Percentiles rank a stretch among this genome's conserved stretches.
These are phyloP conservation scores for Aurelia sp. DNA, from an alignment of 30 jellyfish, hydroid and myxozoan species.

Conservation along the genomic window DNA sequence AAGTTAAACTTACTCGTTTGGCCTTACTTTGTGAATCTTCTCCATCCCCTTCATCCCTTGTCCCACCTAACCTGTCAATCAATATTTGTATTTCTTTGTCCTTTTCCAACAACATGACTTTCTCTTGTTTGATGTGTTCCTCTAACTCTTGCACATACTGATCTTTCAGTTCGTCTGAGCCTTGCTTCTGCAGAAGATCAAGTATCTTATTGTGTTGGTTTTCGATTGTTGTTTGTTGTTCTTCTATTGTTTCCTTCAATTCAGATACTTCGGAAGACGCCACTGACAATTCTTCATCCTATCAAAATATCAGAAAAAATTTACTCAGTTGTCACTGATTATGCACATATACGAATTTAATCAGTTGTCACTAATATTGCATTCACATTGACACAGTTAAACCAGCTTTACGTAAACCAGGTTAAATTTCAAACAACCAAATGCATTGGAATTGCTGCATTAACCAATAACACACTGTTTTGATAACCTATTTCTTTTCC, in stretches of 20 bases:
- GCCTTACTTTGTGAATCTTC: conserved; percentile 34
- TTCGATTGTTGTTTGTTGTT: conserved; percentile 51
- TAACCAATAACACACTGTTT: too few species aligned
- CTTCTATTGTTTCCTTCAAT: conserved; percentile 50
- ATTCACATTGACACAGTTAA: too few species aligned
- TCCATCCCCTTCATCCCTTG: conserved; percentile 36
- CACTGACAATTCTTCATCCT: conserved; percentile 54
- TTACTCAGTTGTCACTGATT: too few species aligned
- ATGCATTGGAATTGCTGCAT: too few species aligned
- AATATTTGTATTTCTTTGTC: conserved; percentile 60
- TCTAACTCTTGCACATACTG: conserved; percentile 33
- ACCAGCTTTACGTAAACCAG: too few species aligned
- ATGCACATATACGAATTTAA: too few species aligned
- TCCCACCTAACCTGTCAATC: conserved; percentile 23
- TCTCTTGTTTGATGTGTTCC: conserved; percentile 24
- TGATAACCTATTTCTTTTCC: too few species aligned
- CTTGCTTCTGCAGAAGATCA: conserved; percentile 51
- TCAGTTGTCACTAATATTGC: too few species aligned
- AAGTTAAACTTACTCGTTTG: conserved; percentile 21
- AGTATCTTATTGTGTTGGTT: conserved; percentile 52
- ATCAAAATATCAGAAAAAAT: too few species aligned
- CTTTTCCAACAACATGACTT: conserved; percentile 43
- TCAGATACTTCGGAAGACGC: conserved; percentile 46
- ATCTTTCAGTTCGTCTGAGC: conserved; percentile 29
- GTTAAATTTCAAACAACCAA: too few species aligned